A percentile compares a stretch with the other conserved stretches of the same genome.
Conservation (phyloP, 2,797 vertebrate genomes). For the Mastacembelus armatus region DNA sequence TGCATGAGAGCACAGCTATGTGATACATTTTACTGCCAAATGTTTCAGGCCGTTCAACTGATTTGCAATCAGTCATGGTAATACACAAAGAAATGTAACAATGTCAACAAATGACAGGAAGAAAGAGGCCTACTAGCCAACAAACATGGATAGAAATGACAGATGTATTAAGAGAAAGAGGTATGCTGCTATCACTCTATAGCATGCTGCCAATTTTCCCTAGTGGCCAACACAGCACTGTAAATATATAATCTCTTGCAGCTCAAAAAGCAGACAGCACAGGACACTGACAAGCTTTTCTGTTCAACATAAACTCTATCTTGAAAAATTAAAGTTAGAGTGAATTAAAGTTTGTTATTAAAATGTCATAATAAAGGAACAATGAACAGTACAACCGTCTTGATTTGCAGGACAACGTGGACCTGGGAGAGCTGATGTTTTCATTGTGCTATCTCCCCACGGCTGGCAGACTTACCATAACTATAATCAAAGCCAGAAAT, state of each 20-base stretch:
- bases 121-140: neutral
- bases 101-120: neutral
- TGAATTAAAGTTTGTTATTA: slow-evolving; percentile 1
- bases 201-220: no score
- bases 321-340: neutral
- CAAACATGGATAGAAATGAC: no score
- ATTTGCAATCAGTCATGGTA: neutral
- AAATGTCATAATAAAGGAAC: neutral
- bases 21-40: no score
- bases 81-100: neutral
- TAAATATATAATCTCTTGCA: no score
- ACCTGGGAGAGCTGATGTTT: slow-evolving; percentile 98
- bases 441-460: slow-evolving; percentile 98
- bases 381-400: neutral
- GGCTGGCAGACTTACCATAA: slow-evolving; percentile 96
- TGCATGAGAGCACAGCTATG: no score
- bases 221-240: neutral
- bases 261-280: no score
- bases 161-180: no score
- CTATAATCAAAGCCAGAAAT: slow-evolving; percentile 98
- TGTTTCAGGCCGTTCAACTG: neutral
- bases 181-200: no score
- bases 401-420: slow-evolving; percentile 91
- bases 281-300: no score
- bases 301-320: no score